phyloP scores from a whole-genome alignment of 2,797 vertebrate species.

The Valencia hispanica region DNA sequence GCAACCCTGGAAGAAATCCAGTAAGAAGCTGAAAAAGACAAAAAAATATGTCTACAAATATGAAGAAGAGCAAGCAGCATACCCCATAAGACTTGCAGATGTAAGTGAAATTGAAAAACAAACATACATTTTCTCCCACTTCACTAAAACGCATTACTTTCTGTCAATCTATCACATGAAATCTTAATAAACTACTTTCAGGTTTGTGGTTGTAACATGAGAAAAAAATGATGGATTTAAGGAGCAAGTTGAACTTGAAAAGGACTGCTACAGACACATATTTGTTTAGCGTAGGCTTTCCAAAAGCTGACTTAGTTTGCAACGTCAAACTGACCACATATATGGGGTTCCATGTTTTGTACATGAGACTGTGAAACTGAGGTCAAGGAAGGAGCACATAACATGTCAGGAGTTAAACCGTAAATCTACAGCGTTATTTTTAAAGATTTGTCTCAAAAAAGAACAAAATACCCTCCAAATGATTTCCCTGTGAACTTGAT shows the following conservation, averaged over 20 bases:
- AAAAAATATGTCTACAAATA: neutral
- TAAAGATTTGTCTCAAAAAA: conserved; percentile 3
- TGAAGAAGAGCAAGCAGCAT: neutral
- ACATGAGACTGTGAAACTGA: conserved; percentile 45
- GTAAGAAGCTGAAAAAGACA: neutral
- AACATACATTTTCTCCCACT: neutral
- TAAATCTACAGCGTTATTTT: conserved; percentile 44
- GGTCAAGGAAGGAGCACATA: conserved; percentile 53
- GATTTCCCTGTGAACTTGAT: neutral
- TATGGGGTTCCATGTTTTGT: conserved; percentile 25
- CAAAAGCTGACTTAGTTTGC: neutral
- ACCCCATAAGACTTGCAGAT: neutral
- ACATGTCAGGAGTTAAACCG: conserved; percentile 35
- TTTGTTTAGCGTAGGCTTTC: neutral
- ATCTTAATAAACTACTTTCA: neutral
- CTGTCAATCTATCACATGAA: neutral
- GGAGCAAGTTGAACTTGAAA: neutral
- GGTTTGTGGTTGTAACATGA: neutral
- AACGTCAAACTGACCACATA: conserved; percentile 4
- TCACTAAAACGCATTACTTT: neutral
- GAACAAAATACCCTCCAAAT: neutral
- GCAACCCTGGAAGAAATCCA: neutral
- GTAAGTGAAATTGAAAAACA: neutral
- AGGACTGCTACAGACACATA: neutral
- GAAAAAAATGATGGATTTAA: neutral